Base-by-base conservation (phyloP, 1,140 invertebrate species). In the Conus betulinus region DNA sequence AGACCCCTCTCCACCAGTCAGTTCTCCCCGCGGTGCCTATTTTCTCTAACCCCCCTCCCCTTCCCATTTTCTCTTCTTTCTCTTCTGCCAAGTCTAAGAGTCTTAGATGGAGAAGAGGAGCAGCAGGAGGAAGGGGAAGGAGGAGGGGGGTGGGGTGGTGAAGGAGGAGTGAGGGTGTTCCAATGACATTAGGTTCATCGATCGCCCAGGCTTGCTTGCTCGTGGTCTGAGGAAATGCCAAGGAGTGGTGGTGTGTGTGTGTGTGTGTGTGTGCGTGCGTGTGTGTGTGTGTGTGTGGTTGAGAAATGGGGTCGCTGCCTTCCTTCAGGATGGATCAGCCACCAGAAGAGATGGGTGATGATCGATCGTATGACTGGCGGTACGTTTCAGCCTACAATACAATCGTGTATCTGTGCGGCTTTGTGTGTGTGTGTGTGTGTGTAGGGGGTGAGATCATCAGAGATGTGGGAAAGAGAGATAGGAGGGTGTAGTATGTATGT, bases 1-100 rank as follows among this genome's bases (percentile, higher is more conserved):
- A 15, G 15, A 60, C 17, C 39, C 13, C 23, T n/a, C 11, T 39
- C 39, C 39, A 39, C 39, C 39, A 39, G 39, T 39, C 39, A 0
- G 39, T 39, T 39, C 39, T 25, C 23, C 57, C 39, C 57, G 15
- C 15, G 79, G 52, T 53, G 81, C 25, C 27, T n/a, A 67, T 74
- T 53, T 39, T n/a, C 82, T 57, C 67, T 53, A 71, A 79, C 51
- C 55, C 82, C 25, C 5, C n/a, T 0, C 55, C 17, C 83, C 53
- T 51, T 81, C 79, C 53, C 79, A 53, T 51, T 81, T 51, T 81
- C 79, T 81, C 79, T 84, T 55, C 63, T 55, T 63, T 25, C 74
- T 53, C n/a, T 76, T 60, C 71, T 79, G 76, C 10, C 55, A 63
- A 71, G 84, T 53, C 51, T 57, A 53, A 25, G 53, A 85, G 84